Conservation (phyloP, 2,888 invertebrate species). For the Caenorhabditis sulstoni region DNA sequence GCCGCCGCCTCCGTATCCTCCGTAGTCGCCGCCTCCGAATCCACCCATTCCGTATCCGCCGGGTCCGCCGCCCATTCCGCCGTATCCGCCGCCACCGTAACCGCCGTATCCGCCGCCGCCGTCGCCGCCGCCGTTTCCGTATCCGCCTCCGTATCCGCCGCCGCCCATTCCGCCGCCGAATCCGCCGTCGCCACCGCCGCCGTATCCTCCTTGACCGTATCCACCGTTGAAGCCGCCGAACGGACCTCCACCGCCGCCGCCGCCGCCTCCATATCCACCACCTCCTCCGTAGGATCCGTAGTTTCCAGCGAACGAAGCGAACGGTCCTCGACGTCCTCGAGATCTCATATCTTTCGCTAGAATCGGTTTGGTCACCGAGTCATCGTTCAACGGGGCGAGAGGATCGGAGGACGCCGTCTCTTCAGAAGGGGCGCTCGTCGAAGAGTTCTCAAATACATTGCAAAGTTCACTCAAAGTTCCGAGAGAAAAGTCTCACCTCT, state of each 20-base stretch:
- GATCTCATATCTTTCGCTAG: constrained; percentile 54
- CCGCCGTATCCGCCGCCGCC: constrained; percentile 49
- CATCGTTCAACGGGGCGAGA: constrained; percentile 41
- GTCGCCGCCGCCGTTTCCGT: constrained; percentile 25
- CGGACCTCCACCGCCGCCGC: constrained; percentile 38
- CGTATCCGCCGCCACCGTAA: constrained; percentile 59
- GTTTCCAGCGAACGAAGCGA: constrained; percentile 40
- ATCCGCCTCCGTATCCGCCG: constrained; percentile 29
- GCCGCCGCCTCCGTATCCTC: constrained; percentile 42
- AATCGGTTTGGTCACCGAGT: constrained; percentile 19
- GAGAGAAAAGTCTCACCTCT: background rate
- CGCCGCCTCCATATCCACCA: constrained; percentile 25
- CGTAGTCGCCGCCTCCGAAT: constrained; percentile 48
- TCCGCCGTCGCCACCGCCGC: constrained; percentile 39
- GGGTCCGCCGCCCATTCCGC: constrained; percentile 59
- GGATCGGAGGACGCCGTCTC: constrained; percentile 11
- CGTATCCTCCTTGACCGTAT: constrained; percentile 56
- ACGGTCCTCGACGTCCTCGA: constrained; percentile 40
- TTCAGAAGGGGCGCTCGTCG: constrained; percentile 24
- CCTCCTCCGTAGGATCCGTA: constrained; percentile 54
- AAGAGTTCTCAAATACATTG: background rate
- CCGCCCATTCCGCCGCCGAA: constrained; percentile 31
- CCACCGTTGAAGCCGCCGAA: constrained; percentile 60
- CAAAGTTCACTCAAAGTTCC: too few species aligned
- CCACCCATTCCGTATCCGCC: constrained; percentile 61